These are phyloP conservation scores for Oreochromis aureus DNA, from an alignment of 2,113 vertebrate species.

Conservation along the genomic window DNA sequence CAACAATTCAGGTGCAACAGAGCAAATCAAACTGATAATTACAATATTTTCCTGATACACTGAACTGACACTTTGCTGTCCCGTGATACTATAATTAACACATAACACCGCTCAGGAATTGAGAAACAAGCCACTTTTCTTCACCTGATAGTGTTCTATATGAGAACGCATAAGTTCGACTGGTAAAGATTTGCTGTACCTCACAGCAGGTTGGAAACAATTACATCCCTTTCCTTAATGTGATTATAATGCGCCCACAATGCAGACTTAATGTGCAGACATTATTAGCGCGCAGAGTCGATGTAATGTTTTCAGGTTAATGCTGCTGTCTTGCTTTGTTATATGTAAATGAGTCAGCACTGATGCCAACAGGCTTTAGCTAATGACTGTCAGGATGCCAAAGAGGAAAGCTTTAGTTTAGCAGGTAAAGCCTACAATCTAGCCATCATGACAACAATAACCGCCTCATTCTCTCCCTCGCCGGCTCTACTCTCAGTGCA, in stretches of 20 bases:
- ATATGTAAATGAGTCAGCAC: constrained; percentile 24
- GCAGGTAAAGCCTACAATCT: not conserved
- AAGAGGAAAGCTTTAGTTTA: constrained; percentile 3
- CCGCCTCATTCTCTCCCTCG: not conserved
- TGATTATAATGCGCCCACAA: constrained; percentile 40
- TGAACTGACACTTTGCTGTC: not conserved
- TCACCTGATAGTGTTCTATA: not conserved
- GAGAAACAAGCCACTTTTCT: not conserved
- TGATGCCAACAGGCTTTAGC: constrained; percentile 25
- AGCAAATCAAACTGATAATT: not conserved
- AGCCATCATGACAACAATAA: constrained; percentile 2
- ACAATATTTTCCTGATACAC: not conserved
- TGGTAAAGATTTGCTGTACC: not conserved
- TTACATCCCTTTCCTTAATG: constrained; percentile 37
- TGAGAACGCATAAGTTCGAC: not conserved
- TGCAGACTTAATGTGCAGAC: constrained; percentile 39
- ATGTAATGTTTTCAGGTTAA: constrained; percentile 47
- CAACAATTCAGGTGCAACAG: not conserved
- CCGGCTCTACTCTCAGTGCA: not conserved
- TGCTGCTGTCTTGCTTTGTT: constrained; percentile 27
- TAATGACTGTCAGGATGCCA: constrained; percentile 35
- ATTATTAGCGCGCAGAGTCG: constrained; percentile 12
- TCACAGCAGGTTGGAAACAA: not conserved
- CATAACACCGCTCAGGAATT: not conserved
- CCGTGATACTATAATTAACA: not conserved